Evolutionary conservation across 2,113 vertebrate genomes (phyloP).

Genomic region (Meles meles): DNA sequence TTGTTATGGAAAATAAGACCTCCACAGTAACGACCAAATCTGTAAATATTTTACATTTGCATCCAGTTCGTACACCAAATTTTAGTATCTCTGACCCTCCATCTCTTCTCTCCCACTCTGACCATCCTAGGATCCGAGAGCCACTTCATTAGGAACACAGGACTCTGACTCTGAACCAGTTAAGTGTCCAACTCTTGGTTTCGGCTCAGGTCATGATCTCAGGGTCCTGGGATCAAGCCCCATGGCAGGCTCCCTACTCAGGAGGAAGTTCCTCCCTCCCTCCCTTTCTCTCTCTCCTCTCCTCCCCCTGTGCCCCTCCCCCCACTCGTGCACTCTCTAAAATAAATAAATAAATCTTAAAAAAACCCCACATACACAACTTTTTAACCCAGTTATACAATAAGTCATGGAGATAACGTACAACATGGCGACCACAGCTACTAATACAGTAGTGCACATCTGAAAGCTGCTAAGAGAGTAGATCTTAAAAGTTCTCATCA

Average conservation of each 20-base stretch:
- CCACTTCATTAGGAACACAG: background rate
- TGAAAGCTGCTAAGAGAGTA: background rate
- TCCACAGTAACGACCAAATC: background rate
- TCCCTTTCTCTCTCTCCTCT: too few relatives aligned
- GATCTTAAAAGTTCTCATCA: background rate
- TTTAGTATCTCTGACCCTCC: background rate
- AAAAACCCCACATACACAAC: background rate
- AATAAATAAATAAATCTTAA: background rate
- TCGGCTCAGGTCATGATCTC: background rate
- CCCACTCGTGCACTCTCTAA: background rate
- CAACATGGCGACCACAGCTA: background rate
- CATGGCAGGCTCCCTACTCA: background rate
- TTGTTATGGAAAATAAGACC: background rate
- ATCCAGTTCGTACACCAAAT: background rate
- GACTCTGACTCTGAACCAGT: background rate
- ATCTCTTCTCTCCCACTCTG: background rate
- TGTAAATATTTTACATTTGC: background rate
- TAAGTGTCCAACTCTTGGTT: background rate
- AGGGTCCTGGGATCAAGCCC: background rate
- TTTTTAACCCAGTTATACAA: background rate
- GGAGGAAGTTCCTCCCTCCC: background rate
- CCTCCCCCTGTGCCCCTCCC: background rate
- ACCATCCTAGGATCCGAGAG: background rate
- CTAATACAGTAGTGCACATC: background rate
- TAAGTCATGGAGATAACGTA: background rate